phyloP scores from a whole-genome alignment of 2,113 vertebrate species.

The Microcebus murinus region DNA sequence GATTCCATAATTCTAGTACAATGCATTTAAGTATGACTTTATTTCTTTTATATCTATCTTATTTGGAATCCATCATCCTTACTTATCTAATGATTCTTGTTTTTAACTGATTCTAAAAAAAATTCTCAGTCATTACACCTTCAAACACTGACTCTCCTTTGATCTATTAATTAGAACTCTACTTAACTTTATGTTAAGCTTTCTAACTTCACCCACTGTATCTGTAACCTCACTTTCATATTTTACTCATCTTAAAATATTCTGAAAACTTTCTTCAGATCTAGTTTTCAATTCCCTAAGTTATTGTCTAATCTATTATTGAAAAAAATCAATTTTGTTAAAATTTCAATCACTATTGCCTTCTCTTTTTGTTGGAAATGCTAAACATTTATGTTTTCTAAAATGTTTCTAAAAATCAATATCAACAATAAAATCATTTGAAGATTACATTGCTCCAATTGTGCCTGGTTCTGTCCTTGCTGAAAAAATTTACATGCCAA shows the following conservation, averaged over 20 bases:
- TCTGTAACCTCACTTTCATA: background rate
- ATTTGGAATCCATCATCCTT: background rate
- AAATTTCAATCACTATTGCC: background rate
- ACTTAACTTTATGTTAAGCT: background rate
- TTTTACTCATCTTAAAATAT: background rate
- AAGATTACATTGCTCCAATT: background rate
- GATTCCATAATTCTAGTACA: background rate
- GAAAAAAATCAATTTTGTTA: background rate
- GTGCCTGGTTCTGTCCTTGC: background rate
- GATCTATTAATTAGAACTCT: background rate
- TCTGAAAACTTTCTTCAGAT: background rate
- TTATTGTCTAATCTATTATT: background rate
- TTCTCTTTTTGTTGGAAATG: background rate
- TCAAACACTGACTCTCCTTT: background rate
- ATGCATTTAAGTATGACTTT: background rate
- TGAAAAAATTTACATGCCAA: background rate
- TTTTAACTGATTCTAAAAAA: background rate
- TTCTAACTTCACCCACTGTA: background rate
- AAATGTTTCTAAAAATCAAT: background rate
- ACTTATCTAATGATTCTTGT: background rate
- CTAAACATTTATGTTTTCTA: background rate
- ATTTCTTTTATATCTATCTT: background rate
- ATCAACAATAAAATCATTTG: background rate
- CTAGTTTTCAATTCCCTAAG: background rate
- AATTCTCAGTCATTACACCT: background rate